Percentiles rank a stretch among this genome's conserved stretches.
Conservation (phyloP, 2,888 invertebrate species). For the Tipula lateralis region DNA sequence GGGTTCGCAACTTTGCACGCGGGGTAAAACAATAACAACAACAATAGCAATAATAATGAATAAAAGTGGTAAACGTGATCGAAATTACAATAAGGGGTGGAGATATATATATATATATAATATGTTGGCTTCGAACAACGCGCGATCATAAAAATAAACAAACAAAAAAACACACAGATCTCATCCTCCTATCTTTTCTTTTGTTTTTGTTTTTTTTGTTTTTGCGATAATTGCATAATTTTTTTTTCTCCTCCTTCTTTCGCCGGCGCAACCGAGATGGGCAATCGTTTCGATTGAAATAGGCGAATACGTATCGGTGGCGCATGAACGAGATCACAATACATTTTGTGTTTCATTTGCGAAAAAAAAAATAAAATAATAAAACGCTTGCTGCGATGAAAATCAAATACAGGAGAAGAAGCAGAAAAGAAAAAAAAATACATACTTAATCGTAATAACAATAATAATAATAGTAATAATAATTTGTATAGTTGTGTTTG, state of each 20-base stretch:
- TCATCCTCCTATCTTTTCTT: not conserved
- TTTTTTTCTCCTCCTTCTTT: not conserved
- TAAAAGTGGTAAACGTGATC: not conserved
- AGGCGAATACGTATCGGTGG: not conserved
- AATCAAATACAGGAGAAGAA: not conserved
- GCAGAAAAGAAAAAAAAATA: not conserved
- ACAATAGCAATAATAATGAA: too few relatives aligned
- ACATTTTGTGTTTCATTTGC: not conserved
- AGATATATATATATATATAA: too few relatives aligned
- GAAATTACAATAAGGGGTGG: not conserved
- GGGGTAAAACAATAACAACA: not conserved
- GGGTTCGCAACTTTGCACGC: not conserved
- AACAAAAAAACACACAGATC: not conserved
- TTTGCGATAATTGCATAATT: not conserved
- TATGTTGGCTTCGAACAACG: not conserved
- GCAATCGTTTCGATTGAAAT: not conserved
- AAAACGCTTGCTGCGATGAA: not conserved
- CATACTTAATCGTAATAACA: slow-evolving; percentile 2
- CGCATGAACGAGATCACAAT: not conserved
- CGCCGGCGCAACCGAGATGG: not conserved
- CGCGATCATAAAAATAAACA: not conserved
- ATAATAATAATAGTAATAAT: slow-evolving; percentile 4
- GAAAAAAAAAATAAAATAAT: not conserved
- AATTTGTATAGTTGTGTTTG: slow-evolving; percentile 1
- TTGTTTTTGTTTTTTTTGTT: not conserved